These are phyloP conservation scores for Sylvia atricapilla DNA, from an alignment of 2,113 vertebrate species.

Conservation along the genomic window DNA sequence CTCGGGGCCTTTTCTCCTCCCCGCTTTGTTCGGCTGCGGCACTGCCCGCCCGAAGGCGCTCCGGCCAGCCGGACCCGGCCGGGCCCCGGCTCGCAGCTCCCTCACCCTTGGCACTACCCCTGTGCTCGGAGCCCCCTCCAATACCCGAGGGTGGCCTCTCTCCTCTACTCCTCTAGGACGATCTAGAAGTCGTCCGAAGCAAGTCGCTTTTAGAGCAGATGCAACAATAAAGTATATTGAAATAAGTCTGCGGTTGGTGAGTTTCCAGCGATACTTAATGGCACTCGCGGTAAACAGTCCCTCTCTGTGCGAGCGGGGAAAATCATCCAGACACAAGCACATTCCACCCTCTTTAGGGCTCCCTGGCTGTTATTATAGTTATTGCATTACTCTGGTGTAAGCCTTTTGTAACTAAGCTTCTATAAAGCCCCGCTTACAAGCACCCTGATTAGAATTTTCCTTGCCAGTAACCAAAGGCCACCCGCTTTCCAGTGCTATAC, in stretches of 20 bases:
- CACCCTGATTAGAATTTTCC: conserved; percentile 66
- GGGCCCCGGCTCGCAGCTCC: background rate
- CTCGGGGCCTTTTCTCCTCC: background rate
- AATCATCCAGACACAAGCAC: conserved; percentile 72
- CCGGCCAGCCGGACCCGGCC: background rate
- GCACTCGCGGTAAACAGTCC: conserved; percentile 70
- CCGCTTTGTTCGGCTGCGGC: background rate
- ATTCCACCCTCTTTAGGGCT: conserved; percentile 65
- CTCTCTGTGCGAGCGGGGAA: conserved; percentile 67
- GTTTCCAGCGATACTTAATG: conserved; percentile 67
- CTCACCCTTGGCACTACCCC: background rate
- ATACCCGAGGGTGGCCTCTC: background rate
- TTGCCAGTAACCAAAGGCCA: conserved; percentile 66
- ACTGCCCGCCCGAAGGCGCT: background rate
- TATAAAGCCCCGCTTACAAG: conserved; percentile 66
- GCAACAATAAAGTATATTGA: conserved; percentile 61
- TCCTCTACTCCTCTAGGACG: background rate
- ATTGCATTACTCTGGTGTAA: conserved; percentile 68
- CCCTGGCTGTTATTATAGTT: conserved; percentile 62
- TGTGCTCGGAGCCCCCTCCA: background rate
- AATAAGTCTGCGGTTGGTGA: conserved; percentile 68
- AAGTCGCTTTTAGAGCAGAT: conserved; percentile 53
- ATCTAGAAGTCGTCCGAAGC: background rate
- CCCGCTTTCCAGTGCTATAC: conserved; percentile 68
- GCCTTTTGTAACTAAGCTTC: conserved; percentile 68